Base-by-base conservation (phyloP, 2,888 invertebrate genomes). In the Polylopha cassiicola region DNA sequence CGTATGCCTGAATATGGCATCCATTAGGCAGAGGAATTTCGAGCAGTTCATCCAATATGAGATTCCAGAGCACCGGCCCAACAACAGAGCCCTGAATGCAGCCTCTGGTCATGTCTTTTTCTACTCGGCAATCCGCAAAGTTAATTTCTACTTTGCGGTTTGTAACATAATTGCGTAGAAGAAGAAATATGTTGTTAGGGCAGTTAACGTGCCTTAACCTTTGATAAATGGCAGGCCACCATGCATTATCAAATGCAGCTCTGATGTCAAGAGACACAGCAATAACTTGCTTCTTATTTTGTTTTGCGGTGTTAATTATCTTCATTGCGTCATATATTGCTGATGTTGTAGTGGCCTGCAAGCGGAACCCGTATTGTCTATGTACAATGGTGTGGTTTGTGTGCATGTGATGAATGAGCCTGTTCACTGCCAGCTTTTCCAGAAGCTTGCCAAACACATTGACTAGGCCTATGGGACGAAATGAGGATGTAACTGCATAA, bases 391-490 rank as follows among this genome's bases (percentile, higher is more conserved):
- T n/a, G n/a, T n/a, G n/a, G n/a, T n/a, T n/a, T n/a, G n/a, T n/a
- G n/a, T n/a, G n/a, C n/a, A n/a, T n/a, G n/a, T n/a, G n/a, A n/a
- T n/a, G n/a, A n/a, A n/a, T n/a, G 6, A 37, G n/a, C 1, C 37
- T 17, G 6, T 21, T 17, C 0, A 20, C 20, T 1, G 28, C 13
- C 3, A 28, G 21, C 6, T 26, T 26, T 5, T 26, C 53, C 0
- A 57, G 38, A 1, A 47, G 10, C 14, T 56, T 60, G 0, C 53
- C 53, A 5, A 54, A 47, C 0, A 54, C 46, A 16, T 37, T 34
- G 2, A 55, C 21, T 1, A 55, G 43, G 1, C 48, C 51, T 5
- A 56, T 58, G 0, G 58, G 60, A n/a, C 58, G 22, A 31, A 32
- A 53, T 1, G 53, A 44, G 0, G 43, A 38, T 0, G 39, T 4